These are phyloP conservation scores for Stenotaenia linearis DNA, from an alignment of 2,888 invertebrate genomes.

Conservation along the genomic window DNA sequence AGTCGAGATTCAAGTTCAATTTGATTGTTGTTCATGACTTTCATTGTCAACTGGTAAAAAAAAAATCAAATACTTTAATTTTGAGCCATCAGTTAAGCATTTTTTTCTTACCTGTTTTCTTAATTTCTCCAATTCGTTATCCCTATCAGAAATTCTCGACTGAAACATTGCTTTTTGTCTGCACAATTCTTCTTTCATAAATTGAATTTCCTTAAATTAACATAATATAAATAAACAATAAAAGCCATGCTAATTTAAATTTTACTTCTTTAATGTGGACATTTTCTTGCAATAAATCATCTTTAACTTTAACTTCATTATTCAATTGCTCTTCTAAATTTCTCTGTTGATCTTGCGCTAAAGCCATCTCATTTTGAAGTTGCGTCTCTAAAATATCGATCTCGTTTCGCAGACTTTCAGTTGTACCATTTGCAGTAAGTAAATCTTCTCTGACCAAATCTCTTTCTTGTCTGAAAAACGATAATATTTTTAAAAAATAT, in stretches of 20 bases:
- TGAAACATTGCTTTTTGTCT: conserved; percentile 52
- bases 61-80: neutral
- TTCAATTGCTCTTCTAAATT: conserved; percentile 51
- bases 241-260: neutral
- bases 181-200: conserved; percentile 54
- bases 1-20: conserved; percentile 52
- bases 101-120: conserved; percentile 51
- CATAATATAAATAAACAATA: neutral
- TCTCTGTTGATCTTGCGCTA: conserved; percentile 48
- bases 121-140: conserved; percentile 55
- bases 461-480: conserved; percentile 51
- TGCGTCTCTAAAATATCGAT: conserved; percentile 51
- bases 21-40: conserved; percentile 38
- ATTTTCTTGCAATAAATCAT: conserved; percentile 50
- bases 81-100: neutral
- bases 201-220: conserved; percentile 52
- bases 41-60: conserved; percentile 12
- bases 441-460: conserved; percentile 57
- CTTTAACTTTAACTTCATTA: conserved; percentile 47
- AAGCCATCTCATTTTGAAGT: conserved; percentile 50
- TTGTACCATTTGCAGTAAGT: conserved; percentile 50
- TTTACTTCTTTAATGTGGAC: conserved; percentile 49
- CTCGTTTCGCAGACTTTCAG: conserved; percentile 51
- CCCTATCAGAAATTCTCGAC: conserved; percentile 53
- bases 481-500: neutral